These are phyloP conservation scores for Sorex araneus DNA, from an alignment of 2,113 vertebrate genomes.

Conservation along the genomic window DNA sequence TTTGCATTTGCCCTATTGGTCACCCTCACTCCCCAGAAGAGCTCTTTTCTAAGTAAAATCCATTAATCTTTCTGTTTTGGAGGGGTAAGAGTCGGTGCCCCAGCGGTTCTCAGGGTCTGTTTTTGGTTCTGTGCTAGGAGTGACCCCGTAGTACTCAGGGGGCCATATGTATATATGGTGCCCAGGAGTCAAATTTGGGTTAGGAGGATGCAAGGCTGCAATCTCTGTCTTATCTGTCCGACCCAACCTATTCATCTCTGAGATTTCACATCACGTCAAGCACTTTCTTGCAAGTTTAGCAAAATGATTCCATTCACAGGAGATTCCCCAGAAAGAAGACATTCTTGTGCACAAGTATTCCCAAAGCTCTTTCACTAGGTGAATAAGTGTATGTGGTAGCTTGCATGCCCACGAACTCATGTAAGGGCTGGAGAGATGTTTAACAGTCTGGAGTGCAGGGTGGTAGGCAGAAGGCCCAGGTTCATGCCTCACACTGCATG, in stretches of 20 bases:
- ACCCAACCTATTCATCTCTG: neutral
- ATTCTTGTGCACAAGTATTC: neutral
- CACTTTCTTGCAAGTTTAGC: neutral
- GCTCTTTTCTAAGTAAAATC: constrained; percentile 3
- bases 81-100: too few relatives aligned
- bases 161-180: too few relatives aligned
- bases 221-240: too few relatives aligned
- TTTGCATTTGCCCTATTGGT: neutral
- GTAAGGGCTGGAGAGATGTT: too few relatives aligned
- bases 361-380: neutral
- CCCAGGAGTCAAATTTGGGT: too few relatives aligned
- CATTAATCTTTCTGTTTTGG: neutral
- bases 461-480: too few relatives aligned
- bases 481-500: too few relatives aligned
- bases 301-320: neutral
- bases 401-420: neutral
- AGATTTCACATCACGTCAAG: neutral
- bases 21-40: constrained; percentile 53
- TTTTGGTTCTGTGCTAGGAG: too few relatives aligned
- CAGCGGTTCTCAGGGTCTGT: too few relatives aligned
- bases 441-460: too few relatives aligned
- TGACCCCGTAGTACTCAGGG: too few relatives aligned
- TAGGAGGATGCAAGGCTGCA: too few relatives aligned
- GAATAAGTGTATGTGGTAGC: neutral
- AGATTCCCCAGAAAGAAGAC: neutral